Evolutionary conservation across 2,797 vertebrate species (phyloP).

Genomic region (Halcyon smyrnensis): DNA sequence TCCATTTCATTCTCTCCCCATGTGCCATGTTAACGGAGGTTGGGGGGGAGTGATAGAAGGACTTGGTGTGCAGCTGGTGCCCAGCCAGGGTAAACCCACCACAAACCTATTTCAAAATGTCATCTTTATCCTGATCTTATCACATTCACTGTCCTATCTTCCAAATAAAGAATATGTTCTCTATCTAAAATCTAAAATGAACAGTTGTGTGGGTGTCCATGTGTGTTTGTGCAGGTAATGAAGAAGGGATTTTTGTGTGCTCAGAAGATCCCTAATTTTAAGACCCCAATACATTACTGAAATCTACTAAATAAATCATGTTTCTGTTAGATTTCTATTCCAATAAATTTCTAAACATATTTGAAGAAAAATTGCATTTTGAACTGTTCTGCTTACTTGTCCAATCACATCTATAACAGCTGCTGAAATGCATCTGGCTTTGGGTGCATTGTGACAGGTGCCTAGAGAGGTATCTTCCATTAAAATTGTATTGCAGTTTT

Average conservation of each 20-base stretch:
- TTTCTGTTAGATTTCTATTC: not conserved
- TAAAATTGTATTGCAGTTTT: not conserved
- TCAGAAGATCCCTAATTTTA: not conserved
- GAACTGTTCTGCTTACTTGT: not conserved
- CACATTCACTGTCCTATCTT: not conserved
- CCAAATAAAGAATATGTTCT: not conserved
- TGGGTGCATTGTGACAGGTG: not conserved
- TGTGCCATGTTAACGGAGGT: no score
- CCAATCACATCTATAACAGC: not conserved
- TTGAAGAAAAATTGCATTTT: not conserved
- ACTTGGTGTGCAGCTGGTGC: no score
- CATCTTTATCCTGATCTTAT: not conserved
- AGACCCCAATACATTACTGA: not conserved
- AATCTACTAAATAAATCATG: not conserved
- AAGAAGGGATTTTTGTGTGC: fast-evolving
- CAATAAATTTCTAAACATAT: not conserved
- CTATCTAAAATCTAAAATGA: not conserved
- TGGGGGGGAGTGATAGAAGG: no score
- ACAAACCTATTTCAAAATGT: not conserved
- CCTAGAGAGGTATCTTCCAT: not conserved
- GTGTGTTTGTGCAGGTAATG: not conserved
- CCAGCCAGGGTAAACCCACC: no score
- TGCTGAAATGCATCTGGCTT: not conserved
- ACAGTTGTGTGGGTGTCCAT: not conserved
- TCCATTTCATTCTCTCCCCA: no score